Conservation (phyloP, 2,113 vertebrate genomes). For the Lutjanus erythropterus region DNA sequence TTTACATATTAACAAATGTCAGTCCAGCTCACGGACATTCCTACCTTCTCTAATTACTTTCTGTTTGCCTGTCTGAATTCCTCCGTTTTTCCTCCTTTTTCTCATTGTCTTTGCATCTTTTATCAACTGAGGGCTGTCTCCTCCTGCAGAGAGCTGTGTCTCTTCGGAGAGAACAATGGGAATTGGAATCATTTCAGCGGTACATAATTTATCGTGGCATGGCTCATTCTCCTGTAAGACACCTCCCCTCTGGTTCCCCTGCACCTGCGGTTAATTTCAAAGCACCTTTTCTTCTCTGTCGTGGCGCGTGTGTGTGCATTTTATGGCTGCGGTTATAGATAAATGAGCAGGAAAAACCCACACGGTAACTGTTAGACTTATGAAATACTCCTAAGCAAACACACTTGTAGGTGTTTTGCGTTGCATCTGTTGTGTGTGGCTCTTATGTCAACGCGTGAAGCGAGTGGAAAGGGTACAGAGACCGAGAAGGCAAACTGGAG, state of each 20-base stretch:
- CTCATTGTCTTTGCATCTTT: constrained; percentile 19
- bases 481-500: background rate
- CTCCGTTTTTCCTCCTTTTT: constrained; percentile 7
- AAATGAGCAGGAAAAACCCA: background rate
- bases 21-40: constrained; percentile 16
- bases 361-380: background rate
- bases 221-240: constrained; percentile 47
- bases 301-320: background rate
- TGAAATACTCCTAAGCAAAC: constrained; percentile 10
- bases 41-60: constrained; percentile 30
- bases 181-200: constrained; percentile 62
- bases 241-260: constrained; percentile 17
- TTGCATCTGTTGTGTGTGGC: constrained; percentile 17
- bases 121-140: constrained; percentile 34
- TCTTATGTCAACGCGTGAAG: background rate
- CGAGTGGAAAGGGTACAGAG: background rate
- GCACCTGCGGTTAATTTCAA: constrained; percentile 34
- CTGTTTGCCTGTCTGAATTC: constrained; percentile 5
- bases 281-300: background rate
- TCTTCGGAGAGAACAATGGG: constrained; percentile 67
- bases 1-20: constrained; percentile 48
- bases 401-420: background rate
- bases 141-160: constrained; percentile 39
- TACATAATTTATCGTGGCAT: constrained; percentile 65
- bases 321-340: background rate